Percentiles rank a stretch among this genome's conserved stretches.
These are phyloP conservation scores for Cydia strobilella DNA, from an alignment of 1,140 invertebrate genomes.

Conservation along the genomic window DNA sequence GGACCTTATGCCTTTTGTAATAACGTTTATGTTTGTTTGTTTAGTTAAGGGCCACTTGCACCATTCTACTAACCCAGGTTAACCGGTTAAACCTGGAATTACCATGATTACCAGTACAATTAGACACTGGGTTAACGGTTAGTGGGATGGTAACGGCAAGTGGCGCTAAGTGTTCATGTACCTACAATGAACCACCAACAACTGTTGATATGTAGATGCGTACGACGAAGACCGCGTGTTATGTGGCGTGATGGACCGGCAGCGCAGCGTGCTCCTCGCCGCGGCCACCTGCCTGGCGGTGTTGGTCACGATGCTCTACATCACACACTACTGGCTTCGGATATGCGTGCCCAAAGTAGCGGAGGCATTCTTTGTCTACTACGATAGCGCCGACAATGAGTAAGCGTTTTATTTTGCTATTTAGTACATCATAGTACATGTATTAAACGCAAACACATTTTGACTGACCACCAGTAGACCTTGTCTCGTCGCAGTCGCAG, in stretches of 20 bases:
- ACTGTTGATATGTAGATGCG: conserved; percentile 48
- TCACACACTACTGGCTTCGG: conserved; percentile 65
- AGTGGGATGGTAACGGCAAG: no score
- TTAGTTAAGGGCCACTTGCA: no score
- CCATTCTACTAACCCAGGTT: no score
- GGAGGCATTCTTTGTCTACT: conserved; percentile 68
- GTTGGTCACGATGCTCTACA: conserved; percentile 57
- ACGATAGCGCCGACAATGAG: conserved; percentile 65
- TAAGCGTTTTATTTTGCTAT: conserved; percentile 41
- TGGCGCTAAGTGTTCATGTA: no score
- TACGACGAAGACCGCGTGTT: conserved; percentile 67
- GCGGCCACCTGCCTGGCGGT: conserved; percentile 61
- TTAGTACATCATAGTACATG: not conserved
- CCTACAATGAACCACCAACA: no score
- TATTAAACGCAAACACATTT: not conserved
- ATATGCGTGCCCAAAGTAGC: conserved; percentile 67
- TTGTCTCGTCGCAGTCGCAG: no score
- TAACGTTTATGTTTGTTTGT: no score
- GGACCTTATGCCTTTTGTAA: no score
- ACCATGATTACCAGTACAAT: no score
- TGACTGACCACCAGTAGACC: no score
- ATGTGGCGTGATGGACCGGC: conserved; percentile 45
- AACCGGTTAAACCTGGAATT: no score
- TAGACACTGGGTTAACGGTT: no score
- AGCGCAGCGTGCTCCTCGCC: conserved; percentile 59